A percentile compares a stretch with the other conserved stretches of the same genome.
Conservation (phyloP, 1,140 invertebrate species). For the Caenorhabditis latens region DNA sequence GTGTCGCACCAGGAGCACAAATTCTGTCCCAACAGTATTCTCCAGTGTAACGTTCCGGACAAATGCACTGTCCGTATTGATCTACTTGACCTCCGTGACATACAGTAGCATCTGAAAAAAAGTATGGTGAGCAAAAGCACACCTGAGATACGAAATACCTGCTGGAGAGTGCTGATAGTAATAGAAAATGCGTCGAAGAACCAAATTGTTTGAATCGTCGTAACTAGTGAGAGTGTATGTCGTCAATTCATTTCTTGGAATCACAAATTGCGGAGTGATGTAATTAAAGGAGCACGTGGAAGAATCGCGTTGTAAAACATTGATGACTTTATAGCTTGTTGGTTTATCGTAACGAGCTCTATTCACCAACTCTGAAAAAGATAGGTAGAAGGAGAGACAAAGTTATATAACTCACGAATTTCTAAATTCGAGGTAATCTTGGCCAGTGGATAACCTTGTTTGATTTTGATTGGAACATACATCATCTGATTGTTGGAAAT, state of each 20-base stretch:
- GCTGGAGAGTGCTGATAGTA: neutral
- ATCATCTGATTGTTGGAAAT: neutral
- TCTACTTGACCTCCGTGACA: neutral
- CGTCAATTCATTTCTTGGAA: neutral
- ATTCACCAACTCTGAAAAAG: neutral
- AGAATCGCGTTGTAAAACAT: neutral
- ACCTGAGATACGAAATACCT: neutral
- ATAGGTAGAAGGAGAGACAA: neutral
- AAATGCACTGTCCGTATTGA: neutral
- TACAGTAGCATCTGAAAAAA: neutral
- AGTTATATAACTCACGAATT: neutral
- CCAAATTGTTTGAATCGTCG: neutral
- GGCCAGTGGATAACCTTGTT: neutral
- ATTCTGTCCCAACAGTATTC: slow-evolving; percentile 20
- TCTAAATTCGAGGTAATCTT: neutral
- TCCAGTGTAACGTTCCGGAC: slow-evolving; percentile 11
- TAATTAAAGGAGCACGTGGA: neutral
- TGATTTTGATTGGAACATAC: slow-evolving; percentile 11
- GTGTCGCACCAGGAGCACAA: neutral
- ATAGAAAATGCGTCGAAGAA: neutral
- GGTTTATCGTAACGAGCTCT: neutral
- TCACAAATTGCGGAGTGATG: neutral
- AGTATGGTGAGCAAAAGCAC: neutral
- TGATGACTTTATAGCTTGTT: neutral
- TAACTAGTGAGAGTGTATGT: neutral